Conservation (phyloP, 2,888 invertebrate genomes). For the Drosophila lacicola region DNA sequence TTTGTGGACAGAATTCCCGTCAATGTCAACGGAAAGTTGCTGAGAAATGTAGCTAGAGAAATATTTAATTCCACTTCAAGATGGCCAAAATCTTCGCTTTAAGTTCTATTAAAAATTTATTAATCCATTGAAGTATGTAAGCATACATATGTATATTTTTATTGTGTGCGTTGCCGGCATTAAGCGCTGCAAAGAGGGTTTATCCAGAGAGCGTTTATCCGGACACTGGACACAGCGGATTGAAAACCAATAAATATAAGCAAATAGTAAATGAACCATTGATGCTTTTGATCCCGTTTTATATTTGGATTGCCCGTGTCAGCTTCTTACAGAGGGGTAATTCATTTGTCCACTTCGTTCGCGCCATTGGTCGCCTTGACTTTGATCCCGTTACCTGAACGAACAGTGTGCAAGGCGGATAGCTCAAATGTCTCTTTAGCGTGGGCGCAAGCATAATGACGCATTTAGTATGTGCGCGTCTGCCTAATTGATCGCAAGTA, state of each 20-base stretch:
- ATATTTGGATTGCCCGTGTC: background rate
- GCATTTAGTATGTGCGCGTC: conserved; percentile 1
- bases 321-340: background rate
- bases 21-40: conserved; percentile 65
- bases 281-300: no score
- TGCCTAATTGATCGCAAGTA: background rate
- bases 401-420: background rate
- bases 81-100: conserved; percentile 26
- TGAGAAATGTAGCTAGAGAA: conserved; percentile 49
- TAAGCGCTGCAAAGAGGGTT: no score
- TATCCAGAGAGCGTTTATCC: no score
- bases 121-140: background rate
- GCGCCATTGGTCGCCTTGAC: background rate
- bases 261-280: no score
- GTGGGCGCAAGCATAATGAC: background rate
- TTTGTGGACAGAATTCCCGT: conserved; percentile 67
- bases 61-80: conserved; percentile 14
- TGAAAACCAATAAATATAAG: no score
- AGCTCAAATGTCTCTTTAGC: background rate
- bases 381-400: background rate
- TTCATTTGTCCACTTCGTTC: background rate
- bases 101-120: background rate
- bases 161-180: no score
- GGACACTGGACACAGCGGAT: no score
- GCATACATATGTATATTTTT: no score